Percentiles rank a stretch among this genome's conserved stretches.
Conservation (phyloP, 2,888 invertebrate species). For the Brenthis ino region DNA sequence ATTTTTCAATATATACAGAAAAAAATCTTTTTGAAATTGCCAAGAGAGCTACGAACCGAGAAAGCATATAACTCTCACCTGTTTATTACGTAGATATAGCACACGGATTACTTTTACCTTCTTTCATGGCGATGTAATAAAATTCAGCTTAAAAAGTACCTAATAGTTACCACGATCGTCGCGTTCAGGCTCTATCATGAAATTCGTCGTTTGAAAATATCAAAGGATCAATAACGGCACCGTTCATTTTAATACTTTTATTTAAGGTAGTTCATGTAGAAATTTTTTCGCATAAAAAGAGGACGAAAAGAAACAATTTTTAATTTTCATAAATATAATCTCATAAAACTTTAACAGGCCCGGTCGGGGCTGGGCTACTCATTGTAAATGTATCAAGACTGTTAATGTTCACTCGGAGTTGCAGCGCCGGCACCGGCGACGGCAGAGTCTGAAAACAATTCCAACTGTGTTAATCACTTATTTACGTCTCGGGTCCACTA, state of each 20-base stretch:
- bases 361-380: slow-evolving; percentile 49
- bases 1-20: slow-evolving; percentile 8
- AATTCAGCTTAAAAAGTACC: slow-evolving; percentile 77
- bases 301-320: slow-evolving; percentile 41
- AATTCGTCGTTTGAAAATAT: slow-evolving; percentile 27
- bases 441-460: slow-evolving; percentile 74
- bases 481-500: slow-evolving; percentile 75
- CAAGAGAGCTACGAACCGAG: slow-evolving; percentile 25
- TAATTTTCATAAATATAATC: slow-evolving; percentile 48
- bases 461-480: slow-evolving; percentile 81
- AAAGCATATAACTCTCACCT: slow-evolving; percentile 56
- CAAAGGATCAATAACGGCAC: slow-evolving; percentile 8
- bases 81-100: slow-evolving; percentile 42
- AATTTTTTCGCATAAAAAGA: slow-evolving; percentile 8
- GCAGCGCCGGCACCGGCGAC: slow-evolving; percentile 53
- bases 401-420: slow-evolving; percentile 57
- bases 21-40: slow-evolving; percentile 33
- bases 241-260: slow-evolving; percentile 18
- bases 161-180: slow-evolving; percentile 46
- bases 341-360: slow-evolving; percentile 60
- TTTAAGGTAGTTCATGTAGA: slow-evolving; percentile 6
- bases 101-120: slow-evolving; percentile 76
- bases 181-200: slow-evolving; percentile 36
- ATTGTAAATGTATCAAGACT: slow-evolving; percentile 74
- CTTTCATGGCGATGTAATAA: slow-evolving; percentile 79